phyloP scores from a whole-genome alignment of 2,888 invertebrate species.

The Clostera curtula region DNA sequence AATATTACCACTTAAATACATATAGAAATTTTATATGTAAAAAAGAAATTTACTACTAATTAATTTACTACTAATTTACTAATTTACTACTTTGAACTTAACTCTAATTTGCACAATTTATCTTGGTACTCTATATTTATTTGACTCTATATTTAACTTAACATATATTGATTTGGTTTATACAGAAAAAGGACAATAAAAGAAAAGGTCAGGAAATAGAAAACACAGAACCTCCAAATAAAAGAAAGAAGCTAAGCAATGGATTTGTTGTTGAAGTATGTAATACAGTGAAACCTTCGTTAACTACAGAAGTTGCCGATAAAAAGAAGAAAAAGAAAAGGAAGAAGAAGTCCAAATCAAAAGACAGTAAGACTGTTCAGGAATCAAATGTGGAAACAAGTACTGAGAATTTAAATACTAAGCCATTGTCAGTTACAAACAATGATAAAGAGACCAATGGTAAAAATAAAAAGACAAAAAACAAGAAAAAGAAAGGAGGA shows the following conservation, averaged over 20 bases:
- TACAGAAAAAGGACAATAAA: conserved; percentile 1
- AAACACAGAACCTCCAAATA: conserved; percentile 30
- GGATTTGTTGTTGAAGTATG: conserved; percentile 57
- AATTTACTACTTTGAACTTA: too few species aligned
- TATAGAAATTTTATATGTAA: too few species aligned
- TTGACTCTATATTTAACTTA: too few species aligned
- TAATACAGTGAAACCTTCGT: conserved; percentile 32
- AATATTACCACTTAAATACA: too few species aligned
- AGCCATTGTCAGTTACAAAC: background rate
- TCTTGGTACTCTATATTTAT: too few species aligned
- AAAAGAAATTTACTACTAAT: too few species aligned
- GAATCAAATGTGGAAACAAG: conserved; percentile 7
- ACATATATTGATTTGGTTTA: too few species aligned
- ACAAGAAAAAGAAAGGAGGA: background rate
- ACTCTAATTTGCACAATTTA: too few species aligned
- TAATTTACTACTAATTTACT: too few species aligned
- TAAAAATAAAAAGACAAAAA: conserved; percentile 10
- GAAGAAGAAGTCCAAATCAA: conserved; percentile 17
- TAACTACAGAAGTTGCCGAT: conserved; percentile 27
- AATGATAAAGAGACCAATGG: conserved; percentile 7
- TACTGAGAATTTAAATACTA: conserved; percentile 7
- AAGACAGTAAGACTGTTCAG: conserved; percentile 8
- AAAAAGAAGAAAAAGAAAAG: conserved; percentile 11
- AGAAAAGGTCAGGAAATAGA: conserved; percentile 14
- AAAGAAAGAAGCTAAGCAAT: conserved; percentile 33